Base-by-base conservation (phyloP, 2,113 vertebrate genomes). In the Bungarus multicinctus region DNA sequence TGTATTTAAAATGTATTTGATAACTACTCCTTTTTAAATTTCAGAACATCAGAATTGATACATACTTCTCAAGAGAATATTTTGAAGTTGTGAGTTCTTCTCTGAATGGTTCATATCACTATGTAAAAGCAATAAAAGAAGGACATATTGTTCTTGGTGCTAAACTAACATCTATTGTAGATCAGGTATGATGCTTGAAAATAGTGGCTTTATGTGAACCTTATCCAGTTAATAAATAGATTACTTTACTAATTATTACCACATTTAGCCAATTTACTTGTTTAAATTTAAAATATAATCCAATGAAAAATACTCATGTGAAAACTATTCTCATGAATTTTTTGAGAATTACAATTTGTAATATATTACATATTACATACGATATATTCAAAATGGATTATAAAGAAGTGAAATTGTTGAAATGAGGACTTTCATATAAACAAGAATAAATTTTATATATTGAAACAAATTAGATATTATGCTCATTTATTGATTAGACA, bases 61-160 rank as follows among this genome's bases (percentile, higher is more conserved):
- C 98, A 0, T 58, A 87, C 39, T 98, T 99, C 90, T 98, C 98
- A 22, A 52, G 30, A 0, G 98, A 98, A 58, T 98, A 98, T 95
- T 99, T 99, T 94, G 97, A 98, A 94, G 96, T 99, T 58, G 94
- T 99, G 90, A 94, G 98, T 2, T 99, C 99, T 0, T 99, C 99
- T 90, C 64, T 98, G 94, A 99, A 99, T 74, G 99, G 99, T 52
- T 99, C 99, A 0, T 98, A 99, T 92, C 98, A 99, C 94, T 96
- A 94, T 0, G 97, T 99, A 93, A 98, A 94, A 96, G 98, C 98
- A 0, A 93, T 98, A 5, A 98, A 97, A 95, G 97, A 97, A 0
- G 99, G 99, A 39, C 98, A 99, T 50, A 98, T 98, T 0, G 5
- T 97, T 52, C 98, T 99, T n/a, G 96, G 98, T 60, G 99, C 98